phyloP scores from a whole-genome alignment of 2,797 vertebrate species.

The Helostoma temminkii region DNA sequence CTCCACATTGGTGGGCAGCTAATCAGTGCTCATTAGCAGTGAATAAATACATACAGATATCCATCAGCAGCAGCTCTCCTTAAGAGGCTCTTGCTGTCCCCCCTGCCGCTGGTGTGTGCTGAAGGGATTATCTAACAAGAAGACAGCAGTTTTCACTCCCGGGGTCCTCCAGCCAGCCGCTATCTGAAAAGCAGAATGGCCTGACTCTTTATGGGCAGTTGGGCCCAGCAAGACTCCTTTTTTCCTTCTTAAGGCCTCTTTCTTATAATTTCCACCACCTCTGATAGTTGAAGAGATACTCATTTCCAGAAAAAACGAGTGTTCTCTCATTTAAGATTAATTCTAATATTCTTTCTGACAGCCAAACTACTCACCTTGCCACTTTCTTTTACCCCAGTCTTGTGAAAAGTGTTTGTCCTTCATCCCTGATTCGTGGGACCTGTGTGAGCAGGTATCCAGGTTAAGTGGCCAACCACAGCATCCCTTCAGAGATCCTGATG shows the following conservation, averaged over 20 bases:
- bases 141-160: constrained; percentile 58
- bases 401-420: constrained; percentile 27
- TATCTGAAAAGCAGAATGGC: constrained; percentile 73
- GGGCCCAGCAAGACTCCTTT: constrained; percentile 88
- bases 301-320: neutral
- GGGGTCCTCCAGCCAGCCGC: constrained; percentile 44
- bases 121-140: constrained; percentile 71
- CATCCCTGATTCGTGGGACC: constrained; percentile 49
- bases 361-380: constrained; percentile 13
- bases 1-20: constrained; percentile 66
- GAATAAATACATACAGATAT: constrained; percentile 83
- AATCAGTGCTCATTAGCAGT: constrained; percentile 82
- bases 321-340: constrained; percentile 2
- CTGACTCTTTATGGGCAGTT: constrained; percentile 89
- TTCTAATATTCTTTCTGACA: neutral
- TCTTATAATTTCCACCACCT: neutral
- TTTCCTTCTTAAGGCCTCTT: constrained; percentile 72
- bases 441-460: constrained; percentile 67
- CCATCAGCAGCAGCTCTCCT: constrained; percentile 58
- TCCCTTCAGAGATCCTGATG: constrained; percentile 55
- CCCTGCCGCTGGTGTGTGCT: constrained; percentile 60
- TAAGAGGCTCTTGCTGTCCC: constrained; percentile 55
- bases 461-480: constrained; percentile 56
- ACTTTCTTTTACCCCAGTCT: constrained; percentile 10
- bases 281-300: constrained; percentile 9